Evolutionary conservation across 2,797 vertebrate species (phyloP).

Genomic region (Emys orbicularis): DNA sequence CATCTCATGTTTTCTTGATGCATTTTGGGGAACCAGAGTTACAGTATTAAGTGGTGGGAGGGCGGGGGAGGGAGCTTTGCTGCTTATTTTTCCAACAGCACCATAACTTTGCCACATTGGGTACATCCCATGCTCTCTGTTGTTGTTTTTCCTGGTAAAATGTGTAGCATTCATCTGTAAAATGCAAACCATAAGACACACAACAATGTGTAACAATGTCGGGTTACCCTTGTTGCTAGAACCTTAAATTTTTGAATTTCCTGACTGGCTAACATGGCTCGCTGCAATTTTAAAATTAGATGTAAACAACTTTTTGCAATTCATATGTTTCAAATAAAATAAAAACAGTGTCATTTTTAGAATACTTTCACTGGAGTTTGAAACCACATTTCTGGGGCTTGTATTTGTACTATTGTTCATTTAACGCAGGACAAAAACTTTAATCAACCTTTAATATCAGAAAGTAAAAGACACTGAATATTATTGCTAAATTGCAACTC

Average conservation of each 20-base stretch:
- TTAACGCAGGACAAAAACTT: not conserved
- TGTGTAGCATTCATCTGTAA: not conserved
- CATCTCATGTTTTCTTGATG: not conserved
- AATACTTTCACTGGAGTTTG: not conserved
- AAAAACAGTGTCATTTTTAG: not conserved
- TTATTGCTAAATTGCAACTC: not conserved
- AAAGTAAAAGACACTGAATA: not conserved
- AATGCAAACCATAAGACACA: not conserved
- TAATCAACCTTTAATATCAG: not conserved
- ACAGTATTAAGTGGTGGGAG: not conserved
- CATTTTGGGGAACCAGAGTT: not conserved
- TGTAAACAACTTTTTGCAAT: not conserved
- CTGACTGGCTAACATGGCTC: not conserved
- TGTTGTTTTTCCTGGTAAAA: not conserved
- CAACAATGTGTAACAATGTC: not conserved
- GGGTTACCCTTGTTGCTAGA: not conserved
- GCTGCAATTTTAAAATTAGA: not conserved
- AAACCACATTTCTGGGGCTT: not conserved
- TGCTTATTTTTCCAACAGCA: not conserved
- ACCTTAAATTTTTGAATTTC: not conserved
- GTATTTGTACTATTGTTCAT: not conserved
- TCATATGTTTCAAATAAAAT: not conserved
- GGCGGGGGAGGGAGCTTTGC: not conserved
- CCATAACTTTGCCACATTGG: not conserved
- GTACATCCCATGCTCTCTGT: not conserved